A percentile compares a stretch with the other conserved stretches of the same genome.
These are phyloP conservation scores for Varecia variegata DNA, from an alignment of 2,797 vertebrate species.

Conservation along the genomic window DNA sequence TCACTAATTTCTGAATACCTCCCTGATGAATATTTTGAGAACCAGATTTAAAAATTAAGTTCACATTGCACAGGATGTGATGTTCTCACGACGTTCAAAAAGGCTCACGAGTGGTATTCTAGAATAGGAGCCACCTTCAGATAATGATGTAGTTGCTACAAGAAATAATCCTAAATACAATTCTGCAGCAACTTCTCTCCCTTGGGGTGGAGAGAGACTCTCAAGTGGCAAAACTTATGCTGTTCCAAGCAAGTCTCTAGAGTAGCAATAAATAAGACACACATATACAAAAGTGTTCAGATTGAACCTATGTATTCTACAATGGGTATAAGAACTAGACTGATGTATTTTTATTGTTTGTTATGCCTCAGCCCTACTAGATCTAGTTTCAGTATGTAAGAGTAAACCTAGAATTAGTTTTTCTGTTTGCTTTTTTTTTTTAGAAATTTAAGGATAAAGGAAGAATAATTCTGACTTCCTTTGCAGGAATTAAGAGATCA, in stretches of 20 bases:
- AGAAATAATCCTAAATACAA: background rate
- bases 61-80: background rate
- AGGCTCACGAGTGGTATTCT: background rate
- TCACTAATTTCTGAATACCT: background rate
- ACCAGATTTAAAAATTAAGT: background rate
- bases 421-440: background rate
- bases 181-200: background rate
- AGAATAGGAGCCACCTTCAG: background rate
- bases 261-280: background rate
- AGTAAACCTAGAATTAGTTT: background rate
- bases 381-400: background rate
- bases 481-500: background rate
- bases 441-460: background rate
- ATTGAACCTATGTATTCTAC: background rate
- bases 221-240: background rate
- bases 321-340: background rate
- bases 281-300: background rate
- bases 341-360: background rate
- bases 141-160: background rate
- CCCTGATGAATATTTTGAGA: background rate
- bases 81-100: background rate
- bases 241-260: no score
- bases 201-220: background rate
- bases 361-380: background rate
- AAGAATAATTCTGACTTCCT: background rate